A percentile compares a stretch with the other conserved stretches of the same genome.
Conservation (phyloP, 2,888 invertebrate species). For the Euclidia mi region DNA sequence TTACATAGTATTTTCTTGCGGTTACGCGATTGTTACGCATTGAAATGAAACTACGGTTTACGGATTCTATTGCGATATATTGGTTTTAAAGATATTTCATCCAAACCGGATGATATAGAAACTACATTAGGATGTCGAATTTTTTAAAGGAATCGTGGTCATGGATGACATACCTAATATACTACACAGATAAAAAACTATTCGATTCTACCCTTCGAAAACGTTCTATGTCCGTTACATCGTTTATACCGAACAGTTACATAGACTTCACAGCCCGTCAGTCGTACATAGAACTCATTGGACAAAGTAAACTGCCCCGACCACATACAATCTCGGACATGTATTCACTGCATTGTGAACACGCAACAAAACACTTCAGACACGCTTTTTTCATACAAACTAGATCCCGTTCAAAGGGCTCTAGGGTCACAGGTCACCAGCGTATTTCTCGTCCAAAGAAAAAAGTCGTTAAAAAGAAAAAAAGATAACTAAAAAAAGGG, state of each 20-base stretch:
- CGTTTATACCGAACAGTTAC: constrained; percentile 1
- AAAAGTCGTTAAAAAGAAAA: constrained; percentile 85
- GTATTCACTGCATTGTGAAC: constrained; percentile 71
- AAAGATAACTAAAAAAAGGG: constrained; percentile 82
- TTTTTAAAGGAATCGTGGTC: too few relatives aligned
- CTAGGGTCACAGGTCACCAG: constrained; percentile 84
- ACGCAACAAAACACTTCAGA: constrained; percentile 67
- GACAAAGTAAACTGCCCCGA: constrained; percentile 64
- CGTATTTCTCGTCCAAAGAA: constrained; percentile 83
- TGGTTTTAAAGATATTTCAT: too few relatives aligned
- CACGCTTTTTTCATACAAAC: constrained; percentile 86
- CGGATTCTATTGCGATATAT: too few relatives aligned
- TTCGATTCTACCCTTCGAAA: neutral
- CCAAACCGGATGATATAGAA: too few relatives aligned
- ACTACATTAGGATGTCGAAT: too few relatives aligned
- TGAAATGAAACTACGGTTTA: too few relatives aligned
- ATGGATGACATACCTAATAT: too few relatives aligned
- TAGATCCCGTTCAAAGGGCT: constrained; percentile 85
- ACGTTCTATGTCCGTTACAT: constrained; percentile 13
- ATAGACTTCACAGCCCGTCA: constrained; percentile 16
- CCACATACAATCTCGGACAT: constrained; percentile 73
- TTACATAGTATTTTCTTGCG: too few relatives aligned
- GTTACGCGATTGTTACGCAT: too few relatives aligned
- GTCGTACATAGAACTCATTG: constrained; percentile 21
- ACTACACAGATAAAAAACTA: too few relatives aligned